These are phyloP conservation scores for Sphaeramia orbicularis DNA, from an alignment of 2,797 vertebrate genomes.

Conservation along the genomic window DNA sequence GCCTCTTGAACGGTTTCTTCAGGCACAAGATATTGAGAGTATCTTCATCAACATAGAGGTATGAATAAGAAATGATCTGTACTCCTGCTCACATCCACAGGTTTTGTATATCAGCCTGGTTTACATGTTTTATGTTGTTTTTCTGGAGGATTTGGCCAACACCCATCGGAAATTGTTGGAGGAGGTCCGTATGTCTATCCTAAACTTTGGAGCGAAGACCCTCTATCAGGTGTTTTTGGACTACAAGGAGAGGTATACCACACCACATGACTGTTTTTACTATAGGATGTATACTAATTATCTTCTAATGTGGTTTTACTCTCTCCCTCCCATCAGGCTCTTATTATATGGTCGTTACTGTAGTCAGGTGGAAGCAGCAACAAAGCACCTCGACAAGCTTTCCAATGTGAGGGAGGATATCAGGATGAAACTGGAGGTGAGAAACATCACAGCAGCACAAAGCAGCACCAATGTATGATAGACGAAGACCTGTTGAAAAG, in stretches of 20 bases:
- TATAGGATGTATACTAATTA: too few species aligned
- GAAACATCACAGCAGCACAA: constrained; percentile 7
- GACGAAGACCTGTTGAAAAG: background rate
- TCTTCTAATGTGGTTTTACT: background rate
- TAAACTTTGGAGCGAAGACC: constrained; percentile 66
- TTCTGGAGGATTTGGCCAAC: constrained; percentile 85
- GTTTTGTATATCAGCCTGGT: background rate
- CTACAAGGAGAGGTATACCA: constrained; percentile 90
- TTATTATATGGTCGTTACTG: constrained; percentile 92
- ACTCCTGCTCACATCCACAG: background rate
- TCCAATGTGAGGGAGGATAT: constrained; percentile 85
- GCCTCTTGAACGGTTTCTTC: constrained; percentile 89
- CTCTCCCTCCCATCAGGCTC: constrained; percentile 77
- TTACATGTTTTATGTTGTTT: constrained; percentile 12
- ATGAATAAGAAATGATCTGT: background rate
- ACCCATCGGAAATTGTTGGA: constrained; percentile 85
- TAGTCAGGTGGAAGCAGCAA: constrained; percentile 91
- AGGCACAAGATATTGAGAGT: constrained; percentile 86
- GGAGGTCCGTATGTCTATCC: constrained; percentile 86
- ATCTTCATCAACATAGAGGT: constrained; percentile 94
- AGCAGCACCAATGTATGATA: background rate
- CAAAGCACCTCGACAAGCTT: constrained; percentile 90
- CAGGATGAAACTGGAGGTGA: constrained; percentile 92
- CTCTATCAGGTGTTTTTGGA: constrained; percentile 91
- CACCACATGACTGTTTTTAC: background rate